These are phyloP conservation scores for Drosophila pseudoobscura DNA, from an alignment of 1,140 invertebrate genomes.

Conservation along the genomic window DNA sequence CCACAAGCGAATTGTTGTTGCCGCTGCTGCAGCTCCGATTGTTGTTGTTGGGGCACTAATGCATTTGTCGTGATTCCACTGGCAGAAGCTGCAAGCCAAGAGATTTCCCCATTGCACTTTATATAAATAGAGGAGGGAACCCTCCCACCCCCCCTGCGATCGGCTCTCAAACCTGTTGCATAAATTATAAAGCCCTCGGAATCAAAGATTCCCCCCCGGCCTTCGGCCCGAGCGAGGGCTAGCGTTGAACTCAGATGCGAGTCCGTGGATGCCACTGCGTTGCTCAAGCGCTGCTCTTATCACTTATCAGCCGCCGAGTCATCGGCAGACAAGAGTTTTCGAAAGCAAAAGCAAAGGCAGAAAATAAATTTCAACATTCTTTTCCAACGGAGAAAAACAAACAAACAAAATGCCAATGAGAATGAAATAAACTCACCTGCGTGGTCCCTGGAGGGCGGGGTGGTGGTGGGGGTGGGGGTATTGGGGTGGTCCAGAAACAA, in stretches of 20 bases:
- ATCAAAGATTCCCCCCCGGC: constrained; percentile 4
- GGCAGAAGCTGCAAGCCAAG: no score
- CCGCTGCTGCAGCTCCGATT: constrained; percentile 10
- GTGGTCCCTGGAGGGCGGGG: no score
- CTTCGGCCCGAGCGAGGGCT: no score
- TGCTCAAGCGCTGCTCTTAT: neutral
- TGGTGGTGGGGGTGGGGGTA: no score
- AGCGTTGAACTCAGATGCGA: no score
- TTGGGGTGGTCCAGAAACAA: no score
- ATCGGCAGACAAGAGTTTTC: neutral
- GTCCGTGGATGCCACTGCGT: no score
- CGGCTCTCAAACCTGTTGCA: constrained; percentile 24
- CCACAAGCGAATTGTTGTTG: constrained; percentile 30
- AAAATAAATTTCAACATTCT: neutral
- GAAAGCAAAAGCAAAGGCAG: no score
- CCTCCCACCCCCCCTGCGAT: neutral
- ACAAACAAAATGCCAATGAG: constrained; percentile 4
- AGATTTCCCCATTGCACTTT: neutral
- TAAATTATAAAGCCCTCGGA: constrained; percentile 22
- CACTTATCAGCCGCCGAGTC: constrained; percentile 6
- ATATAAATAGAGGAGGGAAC: neutral
- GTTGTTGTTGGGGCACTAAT: constrained; percentile 17
- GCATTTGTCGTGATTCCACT: constrained; percentile 29
- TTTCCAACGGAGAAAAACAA: neutral
- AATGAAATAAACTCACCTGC: constrained; percentile 25